Evolutionary conservation across 2,113 vertebrate genomes (phyloP), one percentile per base, ranked within the genome.

Genomic region (Amazona guildingii): DNA sequence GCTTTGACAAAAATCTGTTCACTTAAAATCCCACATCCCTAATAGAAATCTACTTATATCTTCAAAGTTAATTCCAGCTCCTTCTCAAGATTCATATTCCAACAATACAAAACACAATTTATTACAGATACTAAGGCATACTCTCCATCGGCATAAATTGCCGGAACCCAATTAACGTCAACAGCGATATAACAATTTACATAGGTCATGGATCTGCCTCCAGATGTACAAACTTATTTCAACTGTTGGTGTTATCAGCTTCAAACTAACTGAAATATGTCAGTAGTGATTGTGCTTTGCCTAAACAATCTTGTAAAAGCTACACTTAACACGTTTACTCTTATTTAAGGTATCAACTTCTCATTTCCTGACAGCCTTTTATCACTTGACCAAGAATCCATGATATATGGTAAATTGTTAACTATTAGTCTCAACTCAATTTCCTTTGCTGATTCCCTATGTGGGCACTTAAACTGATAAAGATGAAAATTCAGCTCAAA

Each of bases 361-460:
- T 95, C 94, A 96, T 96, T 97, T 97, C 94, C 96, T 95, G 91
- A 77, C 82, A 90, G 88, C 75, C 94, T 96, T 94, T 97, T 91
- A 95, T 96, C 94, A 92, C 91, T 93, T 94, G 94, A 96, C 95
- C 57, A 29, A 96, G 95, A 95, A 97, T 95, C 95, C 81, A 95
- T 88, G 88, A 92, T 48, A 82, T 86, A 92, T 19, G 62, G 96
- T 95, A 95, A 95, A 94, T 95, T 94, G 95, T 96, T 96, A 95
- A 96, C 95, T 94, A 89, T 90, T 89, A 95, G 69, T 55, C 91
- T 86, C 92, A 91, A 93, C 69, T 93, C 88, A 84, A 93, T 97
- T 96, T 97, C 96, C 95, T 97, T 75, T 73, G 84, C 74, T 86
- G 95, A 96, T 95, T 52, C 81, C 80, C 83, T 93, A 7, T 19